These are phyloP conservation scores for Pitta sordida DNA, from an alignment of 2,113 vertebrate genomes.

Conservation along the genomic window DNA sequence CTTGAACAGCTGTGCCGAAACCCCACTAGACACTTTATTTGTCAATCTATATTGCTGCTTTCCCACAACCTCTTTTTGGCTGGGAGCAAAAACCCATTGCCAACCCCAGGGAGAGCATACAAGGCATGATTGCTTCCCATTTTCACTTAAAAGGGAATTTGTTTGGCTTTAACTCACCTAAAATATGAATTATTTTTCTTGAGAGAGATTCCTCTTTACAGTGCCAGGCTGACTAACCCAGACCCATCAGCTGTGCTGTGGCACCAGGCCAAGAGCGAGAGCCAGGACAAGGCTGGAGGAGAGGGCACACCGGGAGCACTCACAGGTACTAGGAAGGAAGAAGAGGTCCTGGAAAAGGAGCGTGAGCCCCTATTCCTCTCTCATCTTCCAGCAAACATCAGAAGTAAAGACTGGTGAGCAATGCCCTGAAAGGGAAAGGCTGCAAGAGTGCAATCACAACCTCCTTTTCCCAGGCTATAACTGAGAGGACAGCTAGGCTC, in stretches of 20 bases:
- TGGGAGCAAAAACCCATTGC: neutral
- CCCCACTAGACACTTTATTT: neutral
- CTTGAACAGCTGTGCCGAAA: neutral
- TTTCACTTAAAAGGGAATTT: neutral
- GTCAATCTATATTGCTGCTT: neutral
- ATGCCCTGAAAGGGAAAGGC: neutral
- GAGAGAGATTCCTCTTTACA: neutral
- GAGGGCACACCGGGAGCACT: neutral
- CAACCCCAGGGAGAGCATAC: neutral
- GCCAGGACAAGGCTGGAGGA: neutral
- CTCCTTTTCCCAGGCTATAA: neutral
- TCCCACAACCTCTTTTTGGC: neutral
- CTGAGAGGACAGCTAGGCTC: neutral
- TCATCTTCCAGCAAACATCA: neutral
- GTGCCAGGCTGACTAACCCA: accelerated
- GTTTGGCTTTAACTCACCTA: neutral
- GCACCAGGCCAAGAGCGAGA: neutral
- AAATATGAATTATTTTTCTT: neutral
- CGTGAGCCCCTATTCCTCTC: neutral
- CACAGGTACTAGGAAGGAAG: neutral
- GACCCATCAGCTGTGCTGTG: neutral
- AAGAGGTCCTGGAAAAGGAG: neutral
- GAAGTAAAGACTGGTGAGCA: neutral
- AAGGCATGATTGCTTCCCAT: neutral
- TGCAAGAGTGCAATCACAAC: neutral